Conservation (phyloP, 2,797 vertebrate genomes). For the Enteromius unitaeniatus region DNA sequence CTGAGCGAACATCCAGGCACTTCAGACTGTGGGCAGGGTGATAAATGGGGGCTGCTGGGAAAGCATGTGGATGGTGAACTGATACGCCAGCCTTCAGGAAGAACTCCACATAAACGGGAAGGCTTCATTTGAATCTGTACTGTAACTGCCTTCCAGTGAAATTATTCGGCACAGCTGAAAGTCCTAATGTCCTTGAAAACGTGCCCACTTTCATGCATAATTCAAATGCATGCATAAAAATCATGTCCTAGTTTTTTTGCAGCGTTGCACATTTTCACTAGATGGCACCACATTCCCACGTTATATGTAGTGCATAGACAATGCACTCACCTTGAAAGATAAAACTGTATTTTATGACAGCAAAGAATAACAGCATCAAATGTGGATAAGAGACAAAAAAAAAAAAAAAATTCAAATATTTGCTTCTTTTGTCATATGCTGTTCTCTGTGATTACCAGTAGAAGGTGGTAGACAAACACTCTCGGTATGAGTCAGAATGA, state of each 20-base stretch:
- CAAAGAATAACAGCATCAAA: neutral
- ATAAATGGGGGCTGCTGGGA: constrained; percentile 54
- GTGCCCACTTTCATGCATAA: constrained; percentile 8
- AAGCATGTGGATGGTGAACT: constrained; percentile 39
- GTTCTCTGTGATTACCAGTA: constrained; percentile 14
- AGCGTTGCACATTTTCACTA: constrained; percentile 14
- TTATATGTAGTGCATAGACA: neutral
- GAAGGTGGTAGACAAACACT: constrained; percentile 29
- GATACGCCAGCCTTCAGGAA: constrained; percentile 36
- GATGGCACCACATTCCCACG: neutral
- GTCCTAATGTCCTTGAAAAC: neutral
- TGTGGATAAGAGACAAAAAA: neutral
- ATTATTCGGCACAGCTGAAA: neutral
- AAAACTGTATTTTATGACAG: neutral
- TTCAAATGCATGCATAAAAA: neutral
- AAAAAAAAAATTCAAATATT: neutral
- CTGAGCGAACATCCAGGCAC: constrained; percentile 38
- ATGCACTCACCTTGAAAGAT: neutral
- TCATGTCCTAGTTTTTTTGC: neutral
- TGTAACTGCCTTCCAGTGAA: constrained; percentile 20
- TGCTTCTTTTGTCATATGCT: neutral
- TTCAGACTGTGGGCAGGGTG: constrained; percentile 30
- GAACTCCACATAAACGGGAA: constrained; percentile 20
- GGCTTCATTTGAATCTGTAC: constrained; percentile 16
- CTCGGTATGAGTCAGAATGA: constrained; percentile 29